Conservation (phyloP, 2,797 vertebrate genomes). For the Tokudaia tokunoshimensis region DNA sequence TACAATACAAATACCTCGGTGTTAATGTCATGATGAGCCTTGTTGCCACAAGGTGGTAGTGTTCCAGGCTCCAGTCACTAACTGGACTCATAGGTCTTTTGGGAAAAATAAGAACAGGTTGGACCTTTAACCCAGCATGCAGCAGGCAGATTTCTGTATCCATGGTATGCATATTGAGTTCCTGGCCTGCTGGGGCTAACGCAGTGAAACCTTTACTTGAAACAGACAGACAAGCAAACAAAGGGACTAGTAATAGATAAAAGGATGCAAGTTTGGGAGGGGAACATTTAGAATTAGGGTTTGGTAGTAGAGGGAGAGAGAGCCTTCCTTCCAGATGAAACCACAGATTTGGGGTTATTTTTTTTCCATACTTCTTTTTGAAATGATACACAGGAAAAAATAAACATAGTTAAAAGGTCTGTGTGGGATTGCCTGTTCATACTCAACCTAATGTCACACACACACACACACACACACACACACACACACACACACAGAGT, state of each 20-base stretch:
- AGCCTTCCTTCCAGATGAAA: background rate
- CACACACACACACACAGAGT: too few relatives aligned
- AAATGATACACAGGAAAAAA: background rate
- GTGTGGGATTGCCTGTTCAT: background rate
- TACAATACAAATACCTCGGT: background rate
- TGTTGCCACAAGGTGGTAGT: background rate
- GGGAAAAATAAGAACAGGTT: background rate
- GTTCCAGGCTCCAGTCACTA: background rate
- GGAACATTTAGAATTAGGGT: background rate
- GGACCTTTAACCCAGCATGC: background rate
- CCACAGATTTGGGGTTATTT: background rate
- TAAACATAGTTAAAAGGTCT: background rate
- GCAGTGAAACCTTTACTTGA: background rate
- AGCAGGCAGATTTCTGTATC: background rate
- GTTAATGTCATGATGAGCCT: background rate
- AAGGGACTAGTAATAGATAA: background rate
- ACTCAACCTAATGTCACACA: background rate
- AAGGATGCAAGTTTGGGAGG: background rate
- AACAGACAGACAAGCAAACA: background rate
- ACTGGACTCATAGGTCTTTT: background rate
- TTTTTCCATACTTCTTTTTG: background rate
- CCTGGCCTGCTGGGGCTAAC: background rate
- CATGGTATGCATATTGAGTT: background rate
- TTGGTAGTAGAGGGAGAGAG: background rate
- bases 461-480: background rate